Percentiles rank a stretch among this genome's conserved stretches.
Evolutionary conservation across 2,888 invertebrate genomes (phyloP).

Genomic region (Lathronympha strigana): DNA sequence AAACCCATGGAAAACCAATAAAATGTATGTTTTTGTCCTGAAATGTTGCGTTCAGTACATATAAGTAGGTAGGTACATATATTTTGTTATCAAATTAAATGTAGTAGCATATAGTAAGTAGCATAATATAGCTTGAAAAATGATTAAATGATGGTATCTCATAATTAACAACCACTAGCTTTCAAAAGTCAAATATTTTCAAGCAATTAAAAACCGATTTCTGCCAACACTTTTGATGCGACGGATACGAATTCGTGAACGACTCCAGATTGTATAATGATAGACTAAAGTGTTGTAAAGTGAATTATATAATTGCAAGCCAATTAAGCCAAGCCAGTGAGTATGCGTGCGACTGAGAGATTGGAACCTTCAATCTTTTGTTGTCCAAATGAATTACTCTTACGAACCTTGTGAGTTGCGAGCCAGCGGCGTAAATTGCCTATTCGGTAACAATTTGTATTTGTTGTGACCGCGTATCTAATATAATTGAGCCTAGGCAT

Average conservation of each 20-base stretch:
- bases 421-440: constrained; percentile 68
- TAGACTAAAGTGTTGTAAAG: constrained; percentile 57
- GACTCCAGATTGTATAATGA: constrained; percentile 58
- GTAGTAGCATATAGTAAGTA: too few species aligned
- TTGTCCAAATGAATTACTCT: constrained; percentile 71
- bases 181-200: constrained; percentile 13
- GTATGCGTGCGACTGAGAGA: constrained; percentile 80
- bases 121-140: too few species aligned
- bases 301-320: constrained; percentile 69
- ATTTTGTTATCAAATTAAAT: too few species aligned
- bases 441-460: constrained; percentile 21
- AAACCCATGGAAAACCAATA: too few species aligned
- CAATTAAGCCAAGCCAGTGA: constrained; percentile 67
- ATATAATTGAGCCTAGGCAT: neutral
- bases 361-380: constrained; percentile 79
- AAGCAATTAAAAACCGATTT: constrained; percentile 19
- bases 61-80: too few species aligned
- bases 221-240: constrained; percentile 12
- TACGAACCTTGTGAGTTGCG: constrained; percentile 76
- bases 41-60: too few species aligned
- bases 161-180: too few species aligned
- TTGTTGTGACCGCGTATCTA: neutral
- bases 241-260: constrained; percentile 33
- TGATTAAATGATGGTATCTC: too few species aligned
- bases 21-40: too few species aligned